These are phyloP conservation scores for Phycodurus eques DNA, from an alignment of 2,113 vertebrate genomes.

Conservation along the genomic window DNA sequence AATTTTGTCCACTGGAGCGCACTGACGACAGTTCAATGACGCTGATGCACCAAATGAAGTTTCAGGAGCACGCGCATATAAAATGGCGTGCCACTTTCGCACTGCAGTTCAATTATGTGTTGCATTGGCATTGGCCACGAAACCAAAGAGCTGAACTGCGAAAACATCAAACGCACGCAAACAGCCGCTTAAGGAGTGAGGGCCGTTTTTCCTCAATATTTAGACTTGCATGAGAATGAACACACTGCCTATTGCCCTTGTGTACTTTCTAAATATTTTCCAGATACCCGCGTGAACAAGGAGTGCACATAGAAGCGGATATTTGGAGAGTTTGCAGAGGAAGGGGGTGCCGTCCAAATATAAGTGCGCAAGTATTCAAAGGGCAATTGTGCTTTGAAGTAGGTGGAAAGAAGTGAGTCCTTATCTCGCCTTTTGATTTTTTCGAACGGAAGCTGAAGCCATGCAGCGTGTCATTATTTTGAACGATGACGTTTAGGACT, in stretches of 20 bases:
- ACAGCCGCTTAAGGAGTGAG: not conserved
- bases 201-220: slow-evolving; percentile 45
- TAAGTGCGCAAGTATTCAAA: slow-evolving; percentile 53
- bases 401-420: slow-evolving; percentile 34
- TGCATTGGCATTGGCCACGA: too few relatives aligned
- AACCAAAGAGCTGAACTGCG: too few relatives aligned
- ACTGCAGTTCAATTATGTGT: too few relatives aligned
- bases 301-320: slow-evolving; percentile 37
- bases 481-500: not conserved
- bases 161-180: not conserved
- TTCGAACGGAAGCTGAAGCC: slow-evolving; percentile 3
- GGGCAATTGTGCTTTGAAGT: slow-evolving; percentile 58
- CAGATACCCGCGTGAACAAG: slow-evolving; percentile 47
- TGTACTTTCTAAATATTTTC: slow-evolving; percentile 68
- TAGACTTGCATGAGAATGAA: slow-evolving; percentile 39
- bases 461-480: slow-evolving; percentile 19
- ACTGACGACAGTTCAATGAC: too few relatives aligned
- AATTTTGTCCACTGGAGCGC: too few relatives aligned
- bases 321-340: slow-evolving; percentile 49
- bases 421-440: slow-evolving; percentile 45
- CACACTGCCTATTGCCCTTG: slow-evolving; percentile 32
- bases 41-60: too few relatives aligned
- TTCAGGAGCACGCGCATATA: too few relatives aligned
- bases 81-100: too few relatives aligned
- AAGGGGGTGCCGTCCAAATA: slow-evolving; percentile 51